phyloP scores from a whole-genome alignment of 2,797 vertebrate genomes.

The Macropus fuliginosus region DNA sequence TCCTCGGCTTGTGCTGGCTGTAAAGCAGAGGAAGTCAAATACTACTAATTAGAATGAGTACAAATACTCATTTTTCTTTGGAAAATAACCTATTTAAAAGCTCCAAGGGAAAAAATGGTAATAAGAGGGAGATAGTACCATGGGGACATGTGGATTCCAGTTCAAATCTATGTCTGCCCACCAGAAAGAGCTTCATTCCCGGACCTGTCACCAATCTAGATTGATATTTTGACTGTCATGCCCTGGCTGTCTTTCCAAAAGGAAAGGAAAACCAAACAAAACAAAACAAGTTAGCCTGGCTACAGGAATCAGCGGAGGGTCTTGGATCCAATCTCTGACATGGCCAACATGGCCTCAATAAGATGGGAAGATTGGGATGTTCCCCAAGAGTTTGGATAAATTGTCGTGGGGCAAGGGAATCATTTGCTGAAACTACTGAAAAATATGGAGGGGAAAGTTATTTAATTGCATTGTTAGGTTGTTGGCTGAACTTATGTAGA shows the following conservation, averaged over 20 bases:
- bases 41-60: not conserved
- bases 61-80: not conserved
- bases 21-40: not conserved
- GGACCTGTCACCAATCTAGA: no score
- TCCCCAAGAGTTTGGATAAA: not conserved
- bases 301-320: not conserved
- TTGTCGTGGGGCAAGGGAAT: not conserved
- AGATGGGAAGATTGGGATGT: not conserved
- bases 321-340: not conserved
- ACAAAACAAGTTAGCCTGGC: not conserved
- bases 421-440: not conserved
- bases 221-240: not conserved
- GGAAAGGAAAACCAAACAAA: not conserved
- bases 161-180: no score
- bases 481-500: not conserved
- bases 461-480: not conserved
- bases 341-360: not conserved
- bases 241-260: not conserved
- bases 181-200: no score
- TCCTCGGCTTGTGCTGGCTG: not conserved
- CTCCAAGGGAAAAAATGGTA: not conserved
- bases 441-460: not conserved
- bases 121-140: no score
- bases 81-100: not conserved
- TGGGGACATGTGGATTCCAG: no score